A percentile compares a stretch with the other conserved stretches of the same genome.
Evolutionary conservation across 2,888 invertebrate genomes (phyloP).

Genomic region (Carterocephalus palaemon): DNA sequence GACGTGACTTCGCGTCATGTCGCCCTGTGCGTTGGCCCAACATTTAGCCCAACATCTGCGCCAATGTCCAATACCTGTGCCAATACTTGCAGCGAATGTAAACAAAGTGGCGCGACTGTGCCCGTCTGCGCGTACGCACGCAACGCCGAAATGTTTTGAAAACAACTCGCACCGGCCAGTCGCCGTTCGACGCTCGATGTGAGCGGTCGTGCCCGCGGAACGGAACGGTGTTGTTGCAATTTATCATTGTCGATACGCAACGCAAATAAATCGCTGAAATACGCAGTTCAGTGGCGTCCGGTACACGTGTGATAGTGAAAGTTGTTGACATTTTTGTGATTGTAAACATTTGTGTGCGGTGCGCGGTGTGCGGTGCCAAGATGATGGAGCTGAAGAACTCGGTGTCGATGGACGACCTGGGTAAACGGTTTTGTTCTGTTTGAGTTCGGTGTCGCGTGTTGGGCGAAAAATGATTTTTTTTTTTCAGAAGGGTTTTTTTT

Average conservation of each 20-base stretch:
- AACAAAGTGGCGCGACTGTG: too few species aligned
- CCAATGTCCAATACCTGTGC: too few species aligned
- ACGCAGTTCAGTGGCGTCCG: conserved; percentile 2
- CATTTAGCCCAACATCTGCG: background rate
- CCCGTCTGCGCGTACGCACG: too few species aligned
- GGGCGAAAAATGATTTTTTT: background rate
- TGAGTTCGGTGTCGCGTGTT: background rate
- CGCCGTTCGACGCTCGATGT: conserved; percentile 42
- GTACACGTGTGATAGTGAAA: background rate
- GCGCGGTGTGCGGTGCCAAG: conserved; percentile 32
- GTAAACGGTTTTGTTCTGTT: conserved; percentile 30
- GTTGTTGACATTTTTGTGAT: conserved; percentile 22
- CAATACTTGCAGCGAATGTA: too few species aligned
- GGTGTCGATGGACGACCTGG: conserved; percentile 44
- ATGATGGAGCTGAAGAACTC: conserved; percentile 48
- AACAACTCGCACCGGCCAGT: conserved; percentile 39
- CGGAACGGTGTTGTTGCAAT: conserved; percentile 14
- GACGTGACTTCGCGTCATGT: too few species aligned
- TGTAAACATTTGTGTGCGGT: too few species aligned
- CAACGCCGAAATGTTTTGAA: too few species aligned
- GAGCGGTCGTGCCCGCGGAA: conserved; percentile 40
- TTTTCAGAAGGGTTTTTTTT: too few species aligned
- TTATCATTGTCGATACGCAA: conserved; percentile 21
- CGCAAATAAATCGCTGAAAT: conserved; percentile 1
- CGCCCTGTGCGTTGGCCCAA: too few species aligned